Conservation (phyloP, 2,888 invertebrate species). For the Melanostoma mellinum region DNA sequence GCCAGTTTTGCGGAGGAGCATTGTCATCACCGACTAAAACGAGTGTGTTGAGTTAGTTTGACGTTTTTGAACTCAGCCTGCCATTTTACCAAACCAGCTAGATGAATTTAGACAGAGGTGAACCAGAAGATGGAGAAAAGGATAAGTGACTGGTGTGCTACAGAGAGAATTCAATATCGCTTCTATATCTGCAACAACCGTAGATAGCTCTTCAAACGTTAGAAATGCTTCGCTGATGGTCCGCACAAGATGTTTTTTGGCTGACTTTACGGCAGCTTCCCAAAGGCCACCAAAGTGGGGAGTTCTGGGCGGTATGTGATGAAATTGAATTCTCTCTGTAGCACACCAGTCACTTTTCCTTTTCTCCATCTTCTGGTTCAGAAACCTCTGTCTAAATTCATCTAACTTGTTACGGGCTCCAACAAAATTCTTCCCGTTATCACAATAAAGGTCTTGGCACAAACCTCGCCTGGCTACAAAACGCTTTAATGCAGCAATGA, state of each 20-base stretch:
- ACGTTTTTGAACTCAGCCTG: too few species aligned
- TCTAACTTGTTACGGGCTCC: slow-evolving; percentile 34
- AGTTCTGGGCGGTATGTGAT: slow-evolving; percentile 62
- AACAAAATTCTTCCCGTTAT: slow-evolving; percentile 61
- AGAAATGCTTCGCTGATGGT: slow-evolving; percentile 68
- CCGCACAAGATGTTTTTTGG: neutral
- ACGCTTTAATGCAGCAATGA: slow-evolving; percentile 32
- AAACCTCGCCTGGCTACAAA: slow-evolving; percentile 45
- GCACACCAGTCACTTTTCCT: neutral
- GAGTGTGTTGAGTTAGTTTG: too few species aligned
- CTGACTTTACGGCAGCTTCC: neutral
- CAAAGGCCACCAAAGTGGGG: neutral
- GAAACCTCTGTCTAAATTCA: slow-evolving; percentile 18
- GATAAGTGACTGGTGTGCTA: too few species aligned
- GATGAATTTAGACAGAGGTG: too few species aligned
- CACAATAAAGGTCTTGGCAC: slow-evolving; percentile 33
- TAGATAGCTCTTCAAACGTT: slow-evolving; percentile 74
- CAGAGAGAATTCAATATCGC: slow-evolving; percentile 71
- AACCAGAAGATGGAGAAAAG: too few species aligned
- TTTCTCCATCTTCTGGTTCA: slow-evolving; percentile 7
- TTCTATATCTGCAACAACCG: slow-evolving; percentile 69
- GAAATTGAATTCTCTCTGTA: neutral
- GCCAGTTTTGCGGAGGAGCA: too few species aligned
- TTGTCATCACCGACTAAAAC: too few species aligned
- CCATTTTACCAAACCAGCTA: too few species aligned